Base-by-base conservation (phyloP, 2,797 vertebrate species). In the Melanotaenia nigrans region DNA sequence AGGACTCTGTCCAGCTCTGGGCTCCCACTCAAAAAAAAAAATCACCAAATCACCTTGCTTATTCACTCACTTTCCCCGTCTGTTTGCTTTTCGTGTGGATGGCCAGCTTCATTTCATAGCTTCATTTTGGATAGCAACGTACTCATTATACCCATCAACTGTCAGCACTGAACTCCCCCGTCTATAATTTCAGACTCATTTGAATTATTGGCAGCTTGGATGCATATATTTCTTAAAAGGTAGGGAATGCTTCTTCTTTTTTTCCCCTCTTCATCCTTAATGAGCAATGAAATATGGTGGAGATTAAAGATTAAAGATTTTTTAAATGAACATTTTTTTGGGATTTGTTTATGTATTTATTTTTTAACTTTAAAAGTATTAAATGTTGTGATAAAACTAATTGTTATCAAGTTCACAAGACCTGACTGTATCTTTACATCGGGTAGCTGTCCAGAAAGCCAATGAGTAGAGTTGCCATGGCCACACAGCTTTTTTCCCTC, bases 101-200 rank as follows among this genome's bases (percentile, higher is more conserved):
- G 45, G 56, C 72, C 78, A 53, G 82, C 75, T 89, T 89, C 66
- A 10, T 86, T 89, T 85, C 85, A 85, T 72, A 82, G 79, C 78
- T 67, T 81, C n/a, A 63, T 86, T 88, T 78, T 86, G 74, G 83
- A 86, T 25, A 66, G 76, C 77, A 85, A 85, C 80, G 4, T 76
- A 82, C 89, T 92, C 89, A 85, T 90, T 90, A 90, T 73, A 62
- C 81, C 74, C 77, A 61, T 90, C 85, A 80, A 88, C 89, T 88
- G 88, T 87, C 91, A 82, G 61, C 56, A 71, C 78, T 79, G 77
- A 55, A 68, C 73, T 85, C 84, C 81, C 78, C 78, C 61, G 65
- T 79, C 83, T 87, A 66, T 85, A 78, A 91, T 92, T 90, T 90
- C 82, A 81, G 71, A 84, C 85, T 91, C 83, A 82, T 90, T 90